phyloP scores from a whole-genome alignment of 1,140 invertebrate genomes.

The Drosophila nebulosa region DNA sequence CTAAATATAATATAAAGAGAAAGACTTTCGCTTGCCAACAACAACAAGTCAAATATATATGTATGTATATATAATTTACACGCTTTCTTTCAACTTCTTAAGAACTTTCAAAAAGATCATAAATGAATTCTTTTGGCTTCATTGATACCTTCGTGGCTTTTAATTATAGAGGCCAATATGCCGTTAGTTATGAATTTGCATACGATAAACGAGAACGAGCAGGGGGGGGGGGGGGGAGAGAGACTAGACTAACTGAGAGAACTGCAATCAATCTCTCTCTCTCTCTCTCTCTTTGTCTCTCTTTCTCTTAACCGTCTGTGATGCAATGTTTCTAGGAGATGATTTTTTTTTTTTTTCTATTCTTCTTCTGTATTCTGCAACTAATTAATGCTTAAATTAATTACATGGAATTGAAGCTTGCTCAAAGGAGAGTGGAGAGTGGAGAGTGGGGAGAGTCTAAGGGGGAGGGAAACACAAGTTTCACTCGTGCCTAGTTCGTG shows the following conservation, averaged over 20 bases:
- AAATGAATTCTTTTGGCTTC: slow-evolving; percentile 49
- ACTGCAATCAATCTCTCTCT: neutral
- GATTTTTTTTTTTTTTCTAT: neutral
- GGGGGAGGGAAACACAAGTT: slow-evolving; percentile 25
- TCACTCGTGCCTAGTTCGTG: slow-evolving; percentile 30
- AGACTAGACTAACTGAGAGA: no score
- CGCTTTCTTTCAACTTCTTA: slow-evolving; percentile 60
- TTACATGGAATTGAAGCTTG: neutral
- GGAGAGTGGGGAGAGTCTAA: neutral
- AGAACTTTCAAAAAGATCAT: slow-evolving; percentile 54
- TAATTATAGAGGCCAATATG: slow-evolving; percentile 42
- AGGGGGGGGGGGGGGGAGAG: neutral
- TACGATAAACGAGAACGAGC: neutral
- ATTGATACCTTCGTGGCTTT: slow-evolving; percentile 31
- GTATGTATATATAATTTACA: slow-evolving; percentile 69
- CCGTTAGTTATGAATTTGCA: slow-evolving; percentile 24
- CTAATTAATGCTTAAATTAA: neutral
- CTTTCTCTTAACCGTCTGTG: neutral
- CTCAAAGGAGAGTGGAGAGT: no score
- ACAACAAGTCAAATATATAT: slow-evolving; percentile 8
- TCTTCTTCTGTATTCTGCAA: neutral
- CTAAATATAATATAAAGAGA: slow-evolving; percentile 20
- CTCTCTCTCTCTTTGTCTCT: no score
- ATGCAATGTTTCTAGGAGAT: neutral
- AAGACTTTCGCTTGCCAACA: slow-evolving; percentile 58